phyloP scores from a whole-genome alignment of 2,113 vertebrate species.

The Corythornis vintsioides region DNA sequence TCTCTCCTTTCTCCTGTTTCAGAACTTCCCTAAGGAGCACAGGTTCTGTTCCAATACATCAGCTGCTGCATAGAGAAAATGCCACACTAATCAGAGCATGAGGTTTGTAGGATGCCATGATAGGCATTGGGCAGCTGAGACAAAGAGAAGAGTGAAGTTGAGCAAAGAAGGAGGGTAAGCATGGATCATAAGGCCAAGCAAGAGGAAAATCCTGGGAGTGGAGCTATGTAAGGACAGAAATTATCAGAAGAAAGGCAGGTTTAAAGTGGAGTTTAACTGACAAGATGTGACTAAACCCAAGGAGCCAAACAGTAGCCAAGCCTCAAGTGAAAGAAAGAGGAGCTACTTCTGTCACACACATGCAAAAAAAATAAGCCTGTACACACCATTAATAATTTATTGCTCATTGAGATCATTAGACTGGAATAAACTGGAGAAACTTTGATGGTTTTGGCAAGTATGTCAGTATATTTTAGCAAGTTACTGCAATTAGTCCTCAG shows the following conservation, averaged over 20 bases:
- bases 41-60: neutral
- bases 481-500: neutral
- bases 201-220: neutral
- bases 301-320: neutral
- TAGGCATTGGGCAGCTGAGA: neutral
- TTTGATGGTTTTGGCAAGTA: neutral
- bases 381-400: neutral
- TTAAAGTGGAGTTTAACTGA: neutral
- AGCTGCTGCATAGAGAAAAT: neutral
- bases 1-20: neutral
- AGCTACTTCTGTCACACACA: neutral
- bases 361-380: neutral
- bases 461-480: neutral
- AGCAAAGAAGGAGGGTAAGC: rapidly evolving
- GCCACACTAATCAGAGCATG: neutral
- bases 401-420: neutral
- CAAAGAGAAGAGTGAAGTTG: neutral
- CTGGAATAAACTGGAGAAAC: neutral
- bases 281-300: neutral
- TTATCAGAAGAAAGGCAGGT: neutral
- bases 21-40: neutral
- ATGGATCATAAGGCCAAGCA: neutral
- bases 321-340: neutral
- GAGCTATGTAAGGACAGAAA: neutral
- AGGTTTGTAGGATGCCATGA: neutral